phyloP scores from a whole-genome alignment of 1,140 invertebrate species.

The Bombus pyrosoma region DNA sequence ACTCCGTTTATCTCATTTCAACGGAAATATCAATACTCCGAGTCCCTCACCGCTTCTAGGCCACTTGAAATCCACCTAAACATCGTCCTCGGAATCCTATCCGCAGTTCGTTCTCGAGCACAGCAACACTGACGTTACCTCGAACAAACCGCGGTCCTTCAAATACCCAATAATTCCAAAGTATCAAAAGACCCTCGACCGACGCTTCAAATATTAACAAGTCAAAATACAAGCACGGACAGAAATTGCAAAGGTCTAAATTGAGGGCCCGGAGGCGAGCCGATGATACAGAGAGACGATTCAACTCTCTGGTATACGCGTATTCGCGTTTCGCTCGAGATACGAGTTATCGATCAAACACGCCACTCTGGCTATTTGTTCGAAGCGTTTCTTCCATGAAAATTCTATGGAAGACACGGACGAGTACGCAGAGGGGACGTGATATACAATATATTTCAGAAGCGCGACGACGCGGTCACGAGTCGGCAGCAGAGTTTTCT shows the following conservation, averaged over 20 bases:
- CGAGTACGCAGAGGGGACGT: neutral
- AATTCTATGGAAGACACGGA: neutral
- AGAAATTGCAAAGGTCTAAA: neutral
- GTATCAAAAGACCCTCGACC: neutral
- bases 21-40: neutral
- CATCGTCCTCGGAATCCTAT: neutral
- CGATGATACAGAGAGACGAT: neutral
- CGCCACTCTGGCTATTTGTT: slow-evolving; percentile 9
- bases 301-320: neutral
- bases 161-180: neutral
- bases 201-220: neutral
- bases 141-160: neutral
- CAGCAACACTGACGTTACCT: too few species aligned
- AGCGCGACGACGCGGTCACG: neutral
- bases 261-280: neutral
- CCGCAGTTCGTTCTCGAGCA: too few species aligned
- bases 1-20: neutral
- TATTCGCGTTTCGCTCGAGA: neutral
- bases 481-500: neutral
- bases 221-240: neutral
- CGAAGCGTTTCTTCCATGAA: neutral
- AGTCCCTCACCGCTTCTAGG: too few species aligned
- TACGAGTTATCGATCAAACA: slow-evolving; percentile 38
- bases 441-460: neutral
- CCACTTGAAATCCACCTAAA: neutral